A percentile compares a stretch with the other conserved stretches of the same genome.
Conservation (phyloP, 2,888 invertebrate species). For the Chymomyza amoena region DNA sequence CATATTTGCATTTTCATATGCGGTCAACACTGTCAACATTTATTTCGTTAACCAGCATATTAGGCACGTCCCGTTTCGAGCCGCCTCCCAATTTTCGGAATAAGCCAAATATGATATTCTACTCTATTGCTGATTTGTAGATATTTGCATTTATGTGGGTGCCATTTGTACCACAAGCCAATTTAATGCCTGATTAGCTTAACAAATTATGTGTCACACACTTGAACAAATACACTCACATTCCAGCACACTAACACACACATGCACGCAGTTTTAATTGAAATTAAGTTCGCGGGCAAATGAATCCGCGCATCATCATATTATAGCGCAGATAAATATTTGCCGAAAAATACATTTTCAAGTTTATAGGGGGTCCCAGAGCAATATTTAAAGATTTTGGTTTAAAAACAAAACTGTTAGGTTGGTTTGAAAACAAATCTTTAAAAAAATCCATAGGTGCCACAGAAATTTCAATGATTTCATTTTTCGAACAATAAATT, state of each 20-base stretch:
- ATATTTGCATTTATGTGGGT: constrained; percentile 9
- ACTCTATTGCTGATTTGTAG: not conserved
- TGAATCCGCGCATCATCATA: constrained; percentile 4
- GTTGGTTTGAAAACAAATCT: no score
- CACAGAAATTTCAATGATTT: no score
- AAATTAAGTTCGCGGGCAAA: constrained; percentile 35
- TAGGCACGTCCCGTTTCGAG: not conserved
- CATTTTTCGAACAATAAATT: no score
- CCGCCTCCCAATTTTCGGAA: not conserved
- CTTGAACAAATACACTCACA: not conserved
- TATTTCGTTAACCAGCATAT: constrained; percentile 22
- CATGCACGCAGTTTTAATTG: constrained; percentile 32
- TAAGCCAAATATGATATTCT: not conserved
- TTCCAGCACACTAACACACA: constrained; percentile 9
- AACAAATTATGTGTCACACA: constrained; percentile 39
- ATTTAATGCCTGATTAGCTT: constrained; percentile 59
- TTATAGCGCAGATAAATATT: constrained; percentile 18
- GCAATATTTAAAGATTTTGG: no score
- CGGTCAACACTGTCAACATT: constrained; percentile 46
- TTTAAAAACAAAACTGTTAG: no score
- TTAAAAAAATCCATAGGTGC: no score
- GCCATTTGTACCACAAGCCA: constrained; percentile 45
- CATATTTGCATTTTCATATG: constrained; percentile 35
- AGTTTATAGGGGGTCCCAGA: no score
- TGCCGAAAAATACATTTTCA: constrained; percentile 22